A percentile compares a stretch with the other conserved stretches of the same genome.
phyloP scores from a whole-genome alignment of 2,797 vertebrate genomes.

The Danionella dracula region DNA sequence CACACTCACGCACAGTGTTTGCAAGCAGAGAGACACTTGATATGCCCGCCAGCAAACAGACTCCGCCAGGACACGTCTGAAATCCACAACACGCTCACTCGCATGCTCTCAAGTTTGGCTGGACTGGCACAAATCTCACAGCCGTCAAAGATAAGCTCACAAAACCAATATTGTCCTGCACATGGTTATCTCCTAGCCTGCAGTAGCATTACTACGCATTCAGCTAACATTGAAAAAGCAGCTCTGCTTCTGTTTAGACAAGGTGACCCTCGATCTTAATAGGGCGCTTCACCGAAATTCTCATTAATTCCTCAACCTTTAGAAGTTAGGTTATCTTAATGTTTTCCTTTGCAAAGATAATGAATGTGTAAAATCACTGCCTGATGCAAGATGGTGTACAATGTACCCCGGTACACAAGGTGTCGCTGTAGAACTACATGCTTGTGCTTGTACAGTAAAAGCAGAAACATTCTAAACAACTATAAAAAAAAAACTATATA shows the following conservation, averaged over 20 bases:
- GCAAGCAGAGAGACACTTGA: background rate
- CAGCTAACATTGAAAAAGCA: slow-evolving; percentile 9
- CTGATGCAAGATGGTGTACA: no score
- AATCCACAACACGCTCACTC: background rate
- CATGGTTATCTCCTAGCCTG: slow-evolving; percentile 1
- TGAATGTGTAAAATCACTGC: no score
- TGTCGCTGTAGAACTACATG: no score
- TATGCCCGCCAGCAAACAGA: background rate
- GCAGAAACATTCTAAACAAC: no score
- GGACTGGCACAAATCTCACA: background rate
- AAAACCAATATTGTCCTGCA: slow-evolving; percentile 19
- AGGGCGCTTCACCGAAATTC: background rate
- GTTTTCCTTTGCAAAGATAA: no score
- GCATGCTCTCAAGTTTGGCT: background rate
- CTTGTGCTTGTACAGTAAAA: no score
- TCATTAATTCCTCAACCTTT: no score
- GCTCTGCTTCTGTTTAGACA: background rate
- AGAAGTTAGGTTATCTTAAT: no score
- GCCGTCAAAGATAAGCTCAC: slow-evolving; percentile 24
- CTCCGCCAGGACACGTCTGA: slow-evolving; percentile 9
- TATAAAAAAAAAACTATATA: no score
- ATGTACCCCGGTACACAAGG: no score
- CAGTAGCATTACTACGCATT: slow-evolving; percentile 20
- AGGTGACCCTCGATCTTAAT: slow-evolving; percentile 13
- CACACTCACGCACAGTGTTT: background rate